Evolutionary conservation across 2,888 invertebrate genomes (phyloP).

Genomic region (Vesta saturnalis): DNA sequence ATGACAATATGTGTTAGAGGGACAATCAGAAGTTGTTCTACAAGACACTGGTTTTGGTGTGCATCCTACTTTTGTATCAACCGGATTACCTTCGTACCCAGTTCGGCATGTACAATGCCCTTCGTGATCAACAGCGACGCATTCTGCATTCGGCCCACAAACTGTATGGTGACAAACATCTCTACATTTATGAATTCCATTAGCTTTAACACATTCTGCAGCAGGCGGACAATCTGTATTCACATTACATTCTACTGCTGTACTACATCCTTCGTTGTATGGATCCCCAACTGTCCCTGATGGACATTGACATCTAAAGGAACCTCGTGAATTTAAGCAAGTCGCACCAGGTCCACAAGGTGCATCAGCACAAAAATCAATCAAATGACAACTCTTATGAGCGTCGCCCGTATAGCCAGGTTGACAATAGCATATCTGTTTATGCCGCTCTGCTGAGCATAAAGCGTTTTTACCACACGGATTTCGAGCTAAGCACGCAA

Average conservation of each 20-base stretch:
- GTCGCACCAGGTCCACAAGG: slow-evolving; percentile 84
- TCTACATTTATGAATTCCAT: slow-evolving; percentile 81
- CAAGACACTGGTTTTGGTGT: slow-evolving; percentile 79
- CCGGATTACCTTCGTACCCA: slow-evolving; percentile 82
- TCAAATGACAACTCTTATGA: slow-evolving; percentile 72
- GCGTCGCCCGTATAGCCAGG: slow-evolving; percentile 89
- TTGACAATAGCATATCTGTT: slow-evolving; percentile 83
- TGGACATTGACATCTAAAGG: slow-evolving; percentile 83
- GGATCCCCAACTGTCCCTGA: slow-evolving; percentile 85
- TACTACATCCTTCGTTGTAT: slow-evolving; percentile 82
- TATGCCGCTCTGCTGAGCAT: slow-evolving; percentile 85
- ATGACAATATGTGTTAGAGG: slow-evolving; percentile 82
- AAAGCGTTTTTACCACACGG: slow-evolving; percentile 87
- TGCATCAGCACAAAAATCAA: slow-evolving; percentile 81
- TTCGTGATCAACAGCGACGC: slow-evolving; percentile 77
- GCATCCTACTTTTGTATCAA: slow-evolving; percentile 76
- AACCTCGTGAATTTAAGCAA: slow-evolving; percentile 83
- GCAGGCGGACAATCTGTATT: slow-evolving; percentile 83
- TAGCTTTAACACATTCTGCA: slow-evolving; percentile 78
- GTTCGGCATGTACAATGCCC: slow-evolving; percentile 81
- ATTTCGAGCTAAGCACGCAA: slow-evolving; percentile 84
- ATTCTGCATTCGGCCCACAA: slow-evolving; percentile 88
- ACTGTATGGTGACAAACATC: slow-evolving; percentile 81
- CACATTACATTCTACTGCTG: slow-evolving; percentile 82
- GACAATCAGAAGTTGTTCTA: slow-evolving; percentile 76